Base-by-base conservation (phyloP, 2,888 invertebrate genomes). In the Stegophylla sp. region DNA sequence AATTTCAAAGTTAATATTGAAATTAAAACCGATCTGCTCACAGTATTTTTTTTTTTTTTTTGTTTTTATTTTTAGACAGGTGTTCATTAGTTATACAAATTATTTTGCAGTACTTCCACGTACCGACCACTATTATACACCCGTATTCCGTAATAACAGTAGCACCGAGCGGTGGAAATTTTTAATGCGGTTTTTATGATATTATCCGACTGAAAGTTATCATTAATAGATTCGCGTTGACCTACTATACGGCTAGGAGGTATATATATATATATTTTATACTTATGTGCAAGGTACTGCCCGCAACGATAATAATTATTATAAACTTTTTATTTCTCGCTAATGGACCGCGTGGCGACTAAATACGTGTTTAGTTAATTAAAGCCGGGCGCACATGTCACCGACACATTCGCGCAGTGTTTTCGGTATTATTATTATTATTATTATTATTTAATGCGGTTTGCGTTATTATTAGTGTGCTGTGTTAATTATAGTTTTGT, bases 401-500 rank as follows among this genome's bases (percentile, higher is more conserved):
- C 26, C 2, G 17, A 69, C 28, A 67, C 26, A 45, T 66, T 67
- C 28, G 45, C 5, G 17, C 5, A n/a, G 20, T 56, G 20, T 56
- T 17, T 0, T 20, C 34, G n/a, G 0, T 15, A 45, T 45, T 17
- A 23, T 15, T 26, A 43, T 43, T 23, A 59, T 23, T 43, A 17
- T 9, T 15, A 34, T 34, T 34, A 34, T 34, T 34, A 34, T 34
- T 34, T 34, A 34, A 34, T 34, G 7, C 4, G 7, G 34, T 34
- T 34, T 34, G 34, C 34, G 41, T 72, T 2, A 26, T 26, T 59
- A 26, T 56, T 17, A 7, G 23, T 20, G 51, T 7, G 26, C 20
- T 41, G 45, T 15, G 51, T 63, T 51, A 51, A 64, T 75, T 51
- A 75, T 43, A 34, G 74, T 75, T 64, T 51, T 75, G 74, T 75